Conservation (phyloP, 2,113 vertebrate genomes). For the Syngnathus floridae region DNA sequence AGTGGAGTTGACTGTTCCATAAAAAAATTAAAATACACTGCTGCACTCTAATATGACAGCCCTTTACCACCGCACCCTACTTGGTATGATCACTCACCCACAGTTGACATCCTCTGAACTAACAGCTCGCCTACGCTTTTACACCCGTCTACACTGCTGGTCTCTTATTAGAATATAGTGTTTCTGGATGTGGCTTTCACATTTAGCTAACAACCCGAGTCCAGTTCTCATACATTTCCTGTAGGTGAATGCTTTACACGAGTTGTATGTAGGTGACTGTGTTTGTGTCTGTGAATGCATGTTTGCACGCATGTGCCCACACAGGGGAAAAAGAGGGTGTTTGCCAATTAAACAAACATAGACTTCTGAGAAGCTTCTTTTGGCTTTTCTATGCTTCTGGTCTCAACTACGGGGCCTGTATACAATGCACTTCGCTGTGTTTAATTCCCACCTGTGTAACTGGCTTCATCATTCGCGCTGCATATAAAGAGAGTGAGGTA, state of each 20-base stretch:
- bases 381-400: slow-evolving; percentile 28
- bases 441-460: slow-evolving; percentile 59
- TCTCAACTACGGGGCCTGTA: slow-evolving; percentile 27
- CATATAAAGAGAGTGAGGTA: slow-evolving; percentile 32
- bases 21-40: not conserved
- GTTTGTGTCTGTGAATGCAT: not conserved
- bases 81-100: slow-evolving; percentile 26
- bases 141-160: slow-evolving; percentile 15
- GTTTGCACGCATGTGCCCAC: not conserved
- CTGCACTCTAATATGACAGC: not conserved
- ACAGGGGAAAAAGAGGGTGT: not conserved
- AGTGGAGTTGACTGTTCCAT: not conserved
- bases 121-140: slow-evolving; percentile 14
- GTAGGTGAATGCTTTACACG: not conserved
- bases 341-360: slow-evolving; percentile 53
- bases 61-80: slow-evolving; percentile 1
- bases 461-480: slow-evolving; percentile 50
- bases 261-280: not conserved
- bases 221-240: not conserved
- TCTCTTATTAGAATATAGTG: slow-evolving; percentile 26
- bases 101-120: slow-evolving; percentile 14
- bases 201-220: slow-evolving; percentile 13
- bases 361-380: slow-evolving; percentile 37
- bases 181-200: slow-evolving; percentile 28
- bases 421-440: slow-evolving; percentile 49